These are phyloP conservation scores for Sinocyclocheilus anophthalmus DNA, from an alignment of 2,113 vertebrate species.

Conservation along the genomic window DNA sequence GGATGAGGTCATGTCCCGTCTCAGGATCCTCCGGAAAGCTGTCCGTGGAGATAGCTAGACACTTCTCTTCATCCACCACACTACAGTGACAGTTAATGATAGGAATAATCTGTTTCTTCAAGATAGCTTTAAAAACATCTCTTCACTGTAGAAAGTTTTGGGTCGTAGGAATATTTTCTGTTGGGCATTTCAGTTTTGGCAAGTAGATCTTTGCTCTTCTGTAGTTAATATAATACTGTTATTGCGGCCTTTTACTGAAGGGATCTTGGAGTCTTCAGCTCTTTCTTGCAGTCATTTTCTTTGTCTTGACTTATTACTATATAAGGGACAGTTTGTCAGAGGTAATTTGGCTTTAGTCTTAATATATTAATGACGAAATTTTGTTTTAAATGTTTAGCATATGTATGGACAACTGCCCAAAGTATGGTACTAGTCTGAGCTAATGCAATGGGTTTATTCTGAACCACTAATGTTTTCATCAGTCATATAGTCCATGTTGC, in stretches of 20 bases:
- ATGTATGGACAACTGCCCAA: neutral
- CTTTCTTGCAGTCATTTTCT: neutral
- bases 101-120: neutral
- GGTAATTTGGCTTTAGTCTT: neutral
- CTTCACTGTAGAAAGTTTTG: neutral
- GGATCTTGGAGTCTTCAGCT: neutral
- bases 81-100: neutral
- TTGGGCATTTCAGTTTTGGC: neutral
- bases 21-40: constrained; percentile 77
- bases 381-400: neutral
- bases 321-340: neutral
- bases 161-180: neutral
- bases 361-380: neutral
- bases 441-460: neutral
- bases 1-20: constrained; percentile 92
- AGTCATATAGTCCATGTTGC: neutral
- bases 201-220: neutral
- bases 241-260: neutral
- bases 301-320: neutral
- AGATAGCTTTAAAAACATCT: neutral
- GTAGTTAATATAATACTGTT: neutral
- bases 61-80: neutral
- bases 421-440: neutral
- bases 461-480: neutral
- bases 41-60: constrained; percentile 60